Percentiles rank a stretch among this genome's conserved stretches.
These are phyloP conservation scores for Quadriops clusia DNA, from an alignment of 2,888 invertebrate genomes.

Conservation along the genomic window DNA sequence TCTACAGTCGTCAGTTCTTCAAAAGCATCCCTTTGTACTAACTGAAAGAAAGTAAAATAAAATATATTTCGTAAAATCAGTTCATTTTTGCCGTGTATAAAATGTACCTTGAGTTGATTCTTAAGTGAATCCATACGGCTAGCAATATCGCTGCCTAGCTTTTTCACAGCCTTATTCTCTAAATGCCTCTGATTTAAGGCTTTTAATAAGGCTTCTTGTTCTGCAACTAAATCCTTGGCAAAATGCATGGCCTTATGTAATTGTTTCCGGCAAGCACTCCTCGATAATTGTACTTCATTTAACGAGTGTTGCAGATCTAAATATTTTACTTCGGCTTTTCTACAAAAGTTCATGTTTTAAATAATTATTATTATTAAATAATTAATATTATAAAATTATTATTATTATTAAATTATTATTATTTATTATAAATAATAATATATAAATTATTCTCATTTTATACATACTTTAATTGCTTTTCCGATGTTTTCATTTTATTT, in stretches of 20 bases:
- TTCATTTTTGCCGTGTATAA: neutral
- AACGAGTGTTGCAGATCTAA: constrained; percentile 37
- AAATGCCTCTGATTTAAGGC: constrained; percentile 32
- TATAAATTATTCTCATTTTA: neutral
- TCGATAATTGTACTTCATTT: constrained; percentile 38
- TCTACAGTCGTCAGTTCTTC: constrained; percentile 41
- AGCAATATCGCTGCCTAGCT: constrained; percentile 39
- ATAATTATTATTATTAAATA: constrained; percentile 2
- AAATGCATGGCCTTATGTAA: constrained; percentile 41
- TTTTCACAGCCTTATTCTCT: constrained; percentile 34
- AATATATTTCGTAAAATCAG: neutral
- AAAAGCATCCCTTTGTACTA: constrained; percentile 41
- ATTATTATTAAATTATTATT: neutral
- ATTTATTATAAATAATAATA: neutral
- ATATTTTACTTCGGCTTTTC: constrained; percentile 37
- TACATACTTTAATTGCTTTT: constrained; percentile 38
- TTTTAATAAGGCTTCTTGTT: constrained; percentile 40
- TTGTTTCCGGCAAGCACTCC: constrained; percentile 41
- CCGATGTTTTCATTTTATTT: constrained; percentile 40
- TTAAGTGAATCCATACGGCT: constrained; percentile 39
- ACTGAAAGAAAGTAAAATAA: constrained; percentile 28
- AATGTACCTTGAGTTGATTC: constrained; percentile 38
- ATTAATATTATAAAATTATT: constrained; percentile 5
- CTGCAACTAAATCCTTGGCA: constrained; percentile 40
- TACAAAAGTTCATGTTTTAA: constrained; percentile 18